These are phyloP conservation scores for Drosophila trichaetosa DNA, from an alignment of 2,888 invertebrate species.

Conservation along the genomic window DNA sequence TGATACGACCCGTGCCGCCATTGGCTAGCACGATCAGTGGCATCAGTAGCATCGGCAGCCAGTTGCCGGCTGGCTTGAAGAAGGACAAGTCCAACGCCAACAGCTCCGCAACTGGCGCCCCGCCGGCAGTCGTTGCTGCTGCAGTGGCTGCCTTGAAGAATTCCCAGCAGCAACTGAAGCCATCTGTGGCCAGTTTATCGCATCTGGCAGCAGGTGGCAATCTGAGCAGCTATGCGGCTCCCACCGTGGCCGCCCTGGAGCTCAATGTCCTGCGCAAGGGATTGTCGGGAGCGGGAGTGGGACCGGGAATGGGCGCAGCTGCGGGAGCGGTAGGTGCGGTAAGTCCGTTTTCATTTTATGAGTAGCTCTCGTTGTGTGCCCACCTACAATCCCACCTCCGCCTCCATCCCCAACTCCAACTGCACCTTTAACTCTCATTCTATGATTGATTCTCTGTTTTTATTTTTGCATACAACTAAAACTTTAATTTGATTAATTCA, in stretches of 20 bases:
- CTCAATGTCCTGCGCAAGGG: slow-evolving; percentile 78
- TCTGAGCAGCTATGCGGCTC: slow-evolving; percentile 51
- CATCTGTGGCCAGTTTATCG: slow-evolving; percentile 69
- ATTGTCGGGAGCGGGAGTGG: slow-evolving; percentile 65
- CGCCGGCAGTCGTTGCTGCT: slow-evolving; percentile 48
- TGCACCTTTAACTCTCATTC: slow-evolving; percentile 66
- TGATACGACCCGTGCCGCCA: slow-evolving; percentile 85
- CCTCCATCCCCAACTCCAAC: slow-evolving; percentile 24
- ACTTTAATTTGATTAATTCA: slow-evolving; percentile 17
- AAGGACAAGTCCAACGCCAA: slow-evolving; percentile 41
- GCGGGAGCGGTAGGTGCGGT: slow-evolving; percentile 81
- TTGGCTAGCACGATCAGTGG: slow-evolving; percentile 79
- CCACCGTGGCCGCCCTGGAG: slow-evolving; percentile 59
- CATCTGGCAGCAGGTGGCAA: slow-evolving; percentile 67
- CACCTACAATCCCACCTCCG: slow-evolving; percentile 47
- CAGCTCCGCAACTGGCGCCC: slow-evolving; percentile 16
- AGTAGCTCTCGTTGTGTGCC: slow-evolving; percentile 62
- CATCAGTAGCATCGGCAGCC: slow-evolving; percentile 27
- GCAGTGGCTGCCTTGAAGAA: slow-evolving; percentile 71
- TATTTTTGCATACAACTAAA: slow-evolving; percentile 20
- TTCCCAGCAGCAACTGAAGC: slow-evolving; percentile 67
- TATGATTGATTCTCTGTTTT: slow-evolving; percentile 39
- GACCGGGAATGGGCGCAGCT: slow-evolving; percentile 54
- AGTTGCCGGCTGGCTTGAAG: slow-evolving; percentile 36
- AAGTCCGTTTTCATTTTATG: slow-evolving; percentile 82